Evolutionary conservation across 2,113 vertebrate species (phyloP).

Genomic region (Syrrhaptes paradoxus): DNA sequence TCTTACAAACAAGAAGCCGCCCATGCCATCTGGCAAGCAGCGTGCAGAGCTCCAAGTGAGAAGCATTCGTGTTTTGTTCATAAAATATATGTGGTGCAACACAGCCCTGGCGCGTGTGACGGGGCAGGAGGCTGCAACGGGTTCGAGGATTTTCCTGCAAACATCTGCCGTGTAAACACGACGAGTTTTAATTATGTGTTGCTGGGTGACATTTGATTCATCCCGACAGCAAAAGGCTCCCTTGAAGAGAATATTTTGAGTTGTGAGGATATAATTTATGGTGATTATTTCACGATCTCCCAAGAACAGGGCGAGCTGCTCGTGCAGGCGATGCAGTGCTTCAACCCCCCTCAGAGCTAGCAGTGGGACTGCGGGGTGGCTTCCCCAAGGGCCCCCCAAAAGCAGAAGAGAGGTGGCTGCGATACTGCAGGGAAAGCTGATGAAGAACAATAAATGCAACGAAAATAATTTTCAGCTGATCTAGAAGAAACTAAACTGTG

Average conservation of each 20-base stretch:
- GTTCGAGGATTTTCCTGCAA: neutral
- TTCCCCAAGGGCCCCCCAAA: neutral
- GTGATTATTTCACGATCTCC: neutral
- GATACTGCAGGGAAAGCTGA: neutral
- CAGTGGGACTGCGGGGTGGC: neutral
- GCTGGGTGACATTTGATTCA: neutral
- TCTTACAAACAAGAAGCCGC: neutral
- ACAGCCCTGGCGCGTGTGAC: accelerated
- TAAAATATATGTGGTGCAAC: accelerated
- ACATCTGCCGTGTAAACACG: neutral
- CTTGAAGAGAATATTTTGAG: neutral
- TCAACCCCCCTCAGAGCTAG: accelerated
- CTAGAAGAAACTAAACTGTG: neutral
- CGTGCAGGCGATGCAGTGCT: neutral
- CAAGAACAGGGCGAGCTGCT: neutral
- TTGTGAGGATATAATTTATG: neutral
- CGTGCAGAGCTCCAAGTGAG: neutral
- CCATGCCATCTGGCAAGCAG: neutral
- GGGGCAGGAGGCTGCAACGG: neutral
- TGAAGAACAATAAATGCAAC: accelerated
- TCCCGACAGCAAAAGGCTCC: neutral
- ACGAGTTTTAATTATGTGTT: neutral
- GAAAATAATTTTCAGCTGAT: neutral
- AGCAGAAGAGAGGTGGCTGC: neutral
- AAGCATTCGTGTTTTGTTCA: neutral